Evolutionary conservation across 1,140 invertebrate species (phyloP), one percentile per base, ranked within the genome.

Genomic region (Drosophila kanapiae): DNA sequence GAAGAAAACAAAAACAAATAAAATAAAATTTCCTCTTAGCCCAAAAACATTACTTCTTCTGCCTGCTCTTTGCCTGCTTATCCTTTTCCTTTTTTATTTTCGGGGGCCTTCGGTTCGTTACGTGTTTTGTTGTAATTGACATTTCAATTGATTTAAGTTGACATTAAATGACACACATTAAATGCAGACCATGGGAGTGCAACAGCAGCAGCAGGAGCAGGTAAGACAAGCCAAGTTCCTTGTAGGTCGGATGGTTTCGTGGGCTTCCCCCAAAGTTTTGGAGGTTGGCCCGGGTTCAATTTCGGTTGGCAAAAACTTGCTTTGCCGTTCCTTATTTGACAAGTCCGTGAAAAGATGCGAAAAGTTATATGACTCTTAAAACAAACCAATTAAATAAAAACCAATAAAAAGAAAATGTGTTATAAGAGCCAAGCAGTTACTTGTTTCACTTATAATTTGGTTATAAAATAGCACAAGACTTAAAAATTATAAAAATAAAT

Each of bases 131-230:
- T 81, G 82, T 85, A 81, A 86, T 81, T 85, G 82, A 78, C 78
- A 84, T 81, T 85, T 86, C 82, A 85, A 85, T 85, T 85, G 82
- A 85, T 85, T 85, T 85, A 78, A 85, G 82, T 86, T 85, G 82
- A 86, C 82, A 85, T 86, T 81, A 81, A 81, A 67, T 60, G 78
- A 60, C 72, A 77, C 64, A 80, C 54, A 80, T 59, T 72, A 77
- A 71, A 76, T 71, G 43, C 76, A 79, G 53, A 59, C 56, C 49
- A 35, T 45, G 40, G 40, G 48, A 53, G 54, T 58, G 16, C 38
- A 49, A 3, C 18, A 18, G 42, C 13, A 31, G 38, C 38, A 40
- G 37, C 37, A 53, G 33, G 11, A 23, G 51, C 18, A 69, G 68
- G 68, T 57, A 57, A 37, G 23, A 45, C 38, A 71, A 56, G 48